These are phyloP conservation scores for Channa maculata DNA, from an alignment of 2,113 vertebrate genomes.

Conservation along the genomic window DNA sequence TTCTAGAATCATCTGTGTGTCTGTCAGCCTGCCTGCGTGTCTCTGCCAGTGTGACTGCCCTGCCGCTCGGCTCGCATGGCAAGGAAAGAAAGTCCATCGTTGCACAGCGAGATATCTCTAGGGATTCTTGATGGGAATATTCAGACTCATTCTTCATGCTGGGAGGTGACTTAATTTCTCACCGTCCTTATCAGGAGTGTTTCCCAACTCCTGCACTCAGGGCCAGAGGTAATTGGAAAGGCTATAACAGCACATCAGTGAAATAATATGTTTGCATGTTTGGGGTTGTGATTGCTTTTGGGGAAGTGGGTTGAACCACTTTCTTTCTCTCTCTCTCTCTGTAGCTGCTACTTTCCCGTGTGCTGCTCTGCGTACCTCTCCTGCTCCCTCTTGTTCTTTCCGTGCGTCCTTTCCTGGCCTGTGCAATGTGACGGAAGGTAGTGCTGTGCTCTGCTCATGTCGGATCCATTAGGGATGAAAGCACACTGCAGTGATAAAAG, in stretches of 20 bases:
- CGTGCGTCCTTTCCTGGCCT: conserved; percentile 49
- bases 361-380: conserved; percentile 38
- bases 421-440: conserved; percentile 70
- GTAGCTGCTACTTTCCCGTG: conserved; percentile 6
- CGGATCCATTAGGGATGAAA: conserved; percentile 76
- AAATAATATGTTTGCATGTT: conserved; percentile 59
- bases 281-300: conserved; percentile 39
- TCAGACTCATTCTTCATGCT: conserved; percentile 58
- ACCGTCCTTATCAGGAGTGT: conserved; percentile 49
- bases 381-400: conserved; percentile 37
- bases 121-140: conserved; percentile 62
- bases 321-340: neutral
- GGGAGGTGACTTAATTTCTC: conserved; percentile 63
- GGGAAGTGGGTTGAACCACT: conserved; percentile 33
- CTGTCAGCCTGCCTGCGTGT: conserved; percentile 28
- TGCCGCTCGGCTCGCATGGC: conserved; percentile 28
- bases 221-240: conserved; percentile 56
- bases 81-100: conserved; percentile 31
- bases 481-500: conserved; percentile 75
- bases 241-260: conserved; percentile 23
- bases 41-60: conserved; percentile 2
- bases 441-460: conserved; percentile 64
- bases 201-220: conserved; percentile 46
- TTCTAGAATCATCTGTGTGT: conserved; percentile 28
- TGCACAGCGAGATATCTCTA: conserved; percentile 36